Evolutionary conservation across 64 coral and sea anemone genomes (phyloP).

Genomic region (Pachyseris speciosa): DNA sequence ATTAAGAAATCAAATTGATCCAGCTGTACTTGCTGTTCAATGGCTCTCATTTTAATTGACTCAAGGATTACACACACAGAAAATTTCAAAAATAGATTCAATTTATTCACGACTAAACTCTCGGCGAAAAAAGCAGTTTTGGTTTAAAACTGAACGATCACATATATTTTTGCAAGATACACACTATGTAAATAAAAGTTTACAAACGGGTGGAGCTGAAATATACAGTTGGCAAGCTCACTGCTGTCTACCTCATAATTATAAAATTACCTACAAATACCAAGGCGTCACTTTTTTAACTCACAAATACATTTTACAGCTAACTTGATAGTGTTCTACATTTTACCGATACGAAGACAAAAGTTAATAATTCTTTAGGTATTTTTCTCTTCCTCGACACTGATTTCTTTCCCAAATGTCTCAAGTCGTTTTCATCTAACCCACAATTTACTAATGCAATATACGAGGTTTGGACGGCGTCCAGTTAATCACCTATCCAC

Average conservation of each 20-base stretch:
- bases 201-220: too few relatives aligned
- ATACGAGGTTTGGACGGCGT: constrained; percentile 3
- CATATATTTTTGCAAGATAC: neutral
- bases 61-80: neutral
- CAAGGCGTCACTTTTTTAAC: neutral
- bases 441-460: neutral
- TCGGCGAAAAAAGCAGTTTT: neutral
- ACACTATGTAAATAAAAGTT: too few relatives aligned
- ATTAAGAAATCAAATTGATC: neutral
- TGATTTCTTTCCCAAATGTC: neutral
- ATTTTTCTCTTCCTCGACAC: too few relatives aligned
- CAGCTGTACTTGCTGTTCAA: neutral
- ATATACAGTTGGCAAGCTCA: neutral
- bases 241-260: neutral
- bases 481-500: constrained; percentile 20
- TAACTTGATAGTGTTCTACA: neutral
- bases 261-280: neutral
- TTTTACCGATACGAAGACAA: neutral
- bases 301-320: neutral
- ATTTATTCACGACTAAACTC: neutral
- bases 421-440: neutral
- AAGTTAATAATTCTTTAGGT: too few relatives aligned
- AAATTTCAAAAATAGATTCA: neutral
- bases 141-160: too few relatives aligned
- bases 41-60: neutral